Evolutionary conservation across 1,140 invertebrate genomes (phyloP), one percentile per base, ranked within the genome.

Genomic region (Drosophila pachea): DNA sequence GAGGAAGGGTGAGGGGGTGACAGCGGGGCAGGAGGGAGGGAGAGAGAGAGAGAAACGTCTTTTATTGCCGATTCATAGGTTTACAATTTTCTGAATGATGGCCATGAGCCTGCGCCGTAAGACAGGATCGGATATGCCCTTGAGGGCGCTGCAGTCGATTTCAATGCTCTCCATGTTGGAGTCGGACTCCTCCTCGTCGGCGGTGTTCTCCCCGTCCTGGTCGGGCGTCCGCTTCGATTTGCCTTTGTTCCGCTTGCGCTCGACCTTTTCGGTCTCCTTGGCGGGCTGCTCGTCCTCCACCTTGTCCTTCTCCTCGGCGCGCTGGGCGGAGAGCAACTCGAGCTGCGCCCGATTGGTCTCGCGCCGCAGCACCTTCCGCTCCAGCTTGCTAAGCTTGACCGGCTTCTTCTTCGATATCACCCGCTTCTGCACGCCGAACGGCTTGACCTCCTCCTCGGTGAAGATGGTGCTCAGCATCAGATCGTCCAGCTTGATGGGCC

Each of bases 281-380:
- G 9, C 7, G 9, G 9, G 8, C 45, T 48, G 6, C 36, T 38
- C 0, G 12, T 12, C 0, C 12, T 16, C n/a, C 3, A 7, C 7
- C 4, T 33, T 5, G 12, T 0, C 4, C 12, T 35, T 8, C 29
- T 11, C 3, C 32, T 47, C 14, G 4, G 40, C 12, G 6, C 12
- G 32, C n/a, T 33, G 32, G 0, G 7, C 7, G 0, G 31, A 31
- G 31, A 9, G 32, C 16, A 29, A 2, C 7, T 48, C 11, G 4
- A 11, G 7, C 8, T 40, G 33, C 3, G 29, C 35, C 22, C 32
- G n/a, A n/a, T 31, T 50, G 2, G n/a, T 22, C 58, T 35, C 49
- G 7, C 50, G 65, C 0, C 65, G 58, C 4, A 62, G 9, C 3
- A 22, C 58, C 29, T 68, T 68, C 7, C 65, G 65, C 31, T 68